Percentiles rank a stretch among this genome's conserved stretches.
Evolutionary conservation across 1,140 invertebrate genomes (phyloP).

Genomic region (Drosophila kohkoa): DNA sequence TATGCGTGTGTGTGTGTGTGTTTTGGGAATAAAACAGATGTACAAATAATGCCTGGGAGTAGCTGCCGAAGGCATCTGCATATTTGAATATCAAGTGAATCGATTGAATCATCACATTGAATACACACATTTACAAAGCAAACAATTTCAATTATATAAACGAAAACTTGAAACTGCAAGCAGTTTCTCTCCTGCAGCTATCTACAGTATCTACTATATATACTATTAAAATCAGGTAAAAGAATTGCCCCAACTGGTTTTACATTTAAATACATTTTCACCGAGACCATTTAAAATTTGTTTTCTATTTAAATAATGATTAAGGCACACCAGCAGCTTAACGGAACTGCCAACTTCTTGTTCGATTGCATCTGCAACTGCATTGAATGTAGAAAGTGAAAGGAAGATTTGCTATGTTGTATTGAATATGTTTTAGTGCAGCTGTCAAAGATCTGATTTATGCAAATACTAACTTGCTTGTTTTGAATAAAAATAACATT

Average conservation of each 20-base stretch:
- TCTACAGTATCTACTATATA: background rate
- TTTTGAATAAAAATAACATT: no score
- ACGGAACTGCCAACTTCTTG: no score
- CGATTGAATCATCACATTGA: slow-evolving; percentile 37
- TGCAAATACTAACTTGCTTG: no score
- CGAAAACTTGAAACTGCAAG: slow-evolving; percentile 30
- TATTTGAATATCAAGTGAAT: slow-evolving; percentile 52
- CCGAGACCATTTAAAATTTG: background rate
- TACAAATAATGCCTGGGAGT: slow-evolving; percentile 30
- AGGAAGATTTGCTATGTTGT: no score
- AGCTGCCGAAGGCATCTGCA: slow-evolving; percentile 38
- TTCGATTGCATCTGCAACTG: no score
- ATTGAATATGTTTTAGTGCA: no score
- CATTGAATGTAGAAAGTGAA: no score
- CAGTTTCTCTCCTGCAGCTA: background rate
- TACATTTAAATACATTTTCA: background rate
- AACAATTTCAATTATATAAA: slow-evolving; percentile 22
- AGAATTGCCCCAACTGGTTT: slow-evolving; percentile 1
- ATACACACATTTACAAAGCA: slow-evolving; percentile 35
- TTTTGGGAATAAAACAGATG: slow-evolving; percentile 50
- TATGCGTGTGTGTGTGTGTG: slow-evolving; percentile 1
- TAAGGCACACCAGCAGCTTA: background rate
- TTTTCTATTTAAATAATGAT: background rate
- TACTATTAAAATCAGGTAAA: background rate
- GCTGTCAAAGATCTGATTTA: no score